Conservation (phyloP, 2,113 vertebrate genomes). For the Caracal caracal region DNA sequence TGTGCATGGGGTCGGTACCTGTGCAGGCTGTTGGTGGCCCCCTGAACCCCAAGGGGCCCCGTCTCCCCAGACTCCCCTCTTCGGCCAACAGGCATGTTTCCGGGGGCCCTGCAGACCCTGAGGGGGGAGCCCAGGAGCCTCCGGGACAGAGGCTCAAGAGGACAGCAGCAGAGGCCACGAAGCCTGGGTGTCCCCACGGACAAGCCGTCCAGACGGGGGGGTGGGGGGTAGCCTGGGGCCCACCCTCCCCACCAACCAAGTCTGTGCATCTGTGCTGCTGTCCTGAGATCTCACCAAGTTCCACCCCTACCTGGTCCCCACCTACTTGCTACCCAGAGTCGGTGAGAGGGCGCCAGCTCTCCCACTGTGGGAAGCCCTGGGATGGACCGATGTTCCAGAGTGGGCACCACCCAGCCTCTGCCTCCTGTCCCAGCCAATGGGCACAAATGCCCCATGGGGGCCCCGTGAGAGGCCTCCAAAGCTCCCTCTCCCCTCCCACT, state of each 20-base stretch:
- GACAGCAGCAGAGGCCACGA: not conserved
- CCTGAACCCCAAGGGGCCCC: not conserved
- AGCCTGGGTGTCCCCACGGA: not conserved
- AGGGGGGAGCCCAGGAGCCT: not conserved
- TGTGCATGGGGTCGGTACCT: not conserved
- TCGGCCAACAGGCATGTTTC: not conserved
- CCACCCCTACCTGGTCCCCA: not conserved
- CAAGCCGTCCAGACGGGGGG: fast-evolving
- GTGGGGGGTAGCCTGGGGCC: too few relatives aligned
- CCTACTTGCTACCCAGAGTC: not conserved
- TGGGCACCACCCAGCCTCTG: fast-evolving
- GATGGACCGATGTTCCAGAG: fast-evolving
- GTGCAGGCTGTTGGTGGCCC: not conserved
- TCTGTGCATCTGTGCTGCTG: fast-evolving
- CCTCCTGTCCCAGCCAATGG: not conserved
- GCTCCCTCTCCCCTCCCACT: not conserved
- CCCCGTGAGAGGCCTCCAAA: fast-evolving
- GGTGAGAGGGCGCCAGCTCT: not conserved
- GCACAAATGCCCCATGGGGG: not conserved
- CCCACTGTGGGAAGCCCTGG: fast-evolving
- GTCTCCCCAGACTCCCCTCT: not conserved
- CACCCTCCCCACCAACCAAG: fast-evolving
- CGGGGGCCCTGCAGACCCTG: not conserved
- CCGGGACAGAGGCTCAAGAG: not conserved
- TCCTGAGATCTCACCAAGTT: not conserved